A percentile compares a stretch with the other conserved stretches of the same genome.
Evolutionary conservation across 1,140 invertebrate species (phyloP).

Genomic region (Caenorhabditis remanei): DNA sequence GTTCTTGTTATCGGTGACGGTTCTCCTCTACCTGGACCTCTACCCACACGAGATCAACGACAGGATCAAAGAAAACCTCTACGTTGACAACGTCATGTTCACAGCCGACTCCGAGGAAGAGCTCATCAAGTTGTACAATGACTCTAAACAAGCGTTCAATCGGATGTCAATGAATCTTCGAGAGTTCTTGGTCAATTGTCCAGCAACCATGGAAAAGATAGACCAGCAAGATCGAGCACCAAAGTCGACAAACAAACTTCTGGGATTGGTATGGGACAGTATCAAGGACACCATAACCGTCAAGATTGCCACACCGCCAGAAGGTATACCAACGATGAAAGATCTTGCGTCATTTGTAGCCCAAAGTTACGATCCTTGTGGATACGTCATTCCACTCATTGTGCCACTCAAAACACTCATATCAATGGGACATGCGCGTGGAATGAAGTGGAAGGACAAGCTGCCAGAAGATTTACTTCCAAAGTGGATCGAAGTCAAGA

Average conservation of each 20-base stretch:
- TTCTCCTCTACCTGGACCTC: background rate
- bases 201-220: constrained; percentile 9
- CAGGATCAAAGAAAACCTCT: background rate
- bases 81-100: constrained; percentile 44
- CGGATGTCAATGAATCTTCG: constrained; percentile 59
- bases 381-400: constrained; percentile 38
- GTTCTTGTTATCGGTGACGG: constrained; percentile 31
- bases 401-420: constrained; percentile 52
- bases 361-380: constrained; percentile 58
- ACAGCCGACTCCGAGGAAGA: background rate
- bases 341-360: background rate
- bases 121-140: background rate
- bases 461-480: background rate
- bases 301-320: constrained; percentile 11
- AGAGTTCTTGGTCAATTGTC: constrained; percentile 45
- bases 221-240: constrained; percentile 34
- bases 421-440: constrained; percentile 1
- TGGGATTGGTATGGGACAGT: constrained; percentile 54
- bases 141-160: constrained; percentile 40
- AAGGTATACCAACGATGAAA: background rate
- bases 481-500: constrained; percentile 22
- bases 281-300: constrained; percentile 34
- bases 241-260: constrained; percentile 15
- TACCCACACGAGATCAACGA: background rate
- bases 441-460: constrained; percentile 52